Percentiles rank a stretch among this genome's conserved stretches.
phyloP scores from a whole-genome alignment of 2,888 invertebrate species.

The Hypomecis atomaria region DNA sequence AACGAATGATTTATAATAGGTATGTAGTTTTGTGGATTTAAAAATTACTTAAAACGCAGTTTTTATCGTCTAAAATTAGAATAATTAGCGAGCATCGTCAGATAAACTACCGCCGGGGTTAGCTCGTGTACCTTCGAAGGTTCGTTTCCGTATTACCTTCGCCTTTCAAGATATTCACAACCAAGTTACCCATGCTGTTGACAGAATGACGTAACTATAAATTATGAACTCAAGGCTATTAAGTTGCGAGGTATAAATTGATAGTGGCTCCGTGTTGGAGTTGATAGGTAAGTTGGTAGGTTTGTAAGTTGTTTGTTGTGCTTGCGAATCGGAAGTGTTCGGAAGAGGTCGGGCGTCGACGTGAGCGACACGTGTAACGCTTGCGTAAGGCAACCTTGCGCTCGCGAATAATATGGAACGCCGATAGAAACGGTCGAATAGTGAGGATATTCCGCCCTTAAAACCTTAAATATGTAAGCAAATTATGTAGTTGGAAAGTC shows the following conservation, averaged over 20 bases:
- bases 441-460: slow-evolving; percentile 47
- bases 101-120: slow-evolving; percentile 28
- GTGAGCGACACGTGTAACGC: slow-evolving; percentile 71
- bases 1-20: too few species aligned
- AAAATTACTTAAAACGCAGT: neutral
- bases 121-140: slow-evolving; percentile 30
- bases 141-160: slow-evolving; percentile 71
- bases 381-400: slow-evolving; percentile 80
- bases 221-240: neutral
- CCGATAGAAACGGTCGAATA: slow-evolving; percentile 46
- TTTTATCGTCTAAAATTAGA: slow-evolving; percentile 25
- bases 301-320: slow-evolving; percentile 59
- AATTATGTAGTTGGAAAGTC: slow-evolving; percentile 25
- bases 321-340: slow-evolving; percentile 82
- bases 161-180: slow-evolving; percentile 68
- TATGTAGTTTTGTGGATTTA: neutral
- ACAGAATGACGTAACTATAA: neutral
- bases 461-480: neutral
- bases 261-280: neutral
- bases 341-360: slow-evolving; percentile 78
- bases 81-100: slow-evolving; percentile 41
- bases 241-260: neutral
- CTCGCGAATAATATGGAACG: slow-evolving; percentile 74
- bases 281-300: neutral
- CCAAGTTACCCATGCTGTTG: neutral